Base-by-base conservation (phyloP, 2,797 vertebrate species). In the Malacoraja senta region DNA sequence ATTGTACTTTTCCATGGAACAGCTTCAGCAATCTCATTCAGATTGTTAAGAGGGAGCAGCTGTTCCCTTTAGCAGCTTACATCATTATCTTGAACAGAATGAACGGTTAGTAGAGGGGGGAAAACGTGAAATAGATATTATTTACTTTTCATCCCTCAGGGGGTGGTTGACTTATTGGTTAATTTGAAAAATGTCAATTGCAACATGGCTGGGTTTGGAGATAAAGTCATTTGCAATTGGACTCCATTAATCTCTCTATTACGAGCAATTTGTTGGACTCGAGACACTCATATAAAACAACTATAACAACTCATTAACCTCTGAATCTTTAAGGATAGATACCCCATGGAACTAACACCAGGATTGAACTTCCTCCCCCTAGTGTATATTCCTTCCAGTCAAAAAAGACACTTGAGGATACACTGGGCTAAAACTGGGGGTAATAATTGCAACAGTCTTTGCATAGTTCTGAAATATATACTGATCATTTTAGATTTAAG, bases 201-300 rank as follows among this genome's bases (percentile, higher is more conserved):
- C 79, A 81, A 24, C 35, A 44, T 10, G 19, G 35, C 79, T 81
- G 79, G 79, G 2, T 2, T 81, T 81, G 21, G 79, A 44, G 38
- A 81, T 81, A 81, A 81, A 81, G 38, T 44, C 35, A 81, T 8
- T 81, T 53, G 15, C 79, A 81, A 53, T 44, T 38, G 21, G 38
- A 81, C 17, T 81, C 35, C 17, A 81, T 81, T 81, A 80, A 81
- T 68, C 65, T 12, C 65, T 8, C 72, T 77, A 77, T 81, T 53
- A 81, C 44, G 79, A 81, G 38, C 38, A 81, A 81, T 84, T 84
- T 84, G 53, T 44, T 84, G 81, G 53, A 8, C 81, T 61, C 81
- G 7, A 84, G 81, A 10, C 24, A 61, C 44, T 61, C 21, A 3
- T 29, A 61, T 84, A 84, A 84, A 84, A 24, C 24, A 84, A 84